Base-by-base conservation (phyloP, 2,797 vertebrate species). In the Onychomys torridus region DNA sequence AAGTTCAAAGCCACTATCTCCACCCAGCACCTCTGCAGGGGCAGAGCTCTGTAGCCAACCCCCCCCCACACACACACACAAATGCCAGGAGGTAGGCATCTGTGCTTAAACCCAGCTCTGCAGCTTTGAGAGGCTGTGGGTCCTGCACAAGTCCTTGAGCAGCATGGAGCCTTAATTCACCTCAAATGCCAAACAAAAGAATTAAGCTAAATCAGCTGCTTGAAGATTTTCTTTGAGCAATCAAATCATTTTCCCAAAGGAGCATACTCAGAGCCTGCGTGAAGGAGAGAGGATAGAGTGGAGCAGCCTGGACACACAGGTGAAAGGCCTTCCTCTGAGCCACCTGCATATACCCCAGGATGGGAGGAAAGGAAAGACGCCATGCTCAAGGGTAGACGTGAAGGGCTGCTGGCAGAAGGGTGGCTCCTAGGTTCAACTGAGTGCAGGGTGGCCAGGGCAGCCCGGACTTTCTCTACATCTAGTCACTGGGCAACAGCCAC, bases 191-290 rank as follows among this genome's bases (percentile, higher is more conserved):
- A 81, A 92, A 88, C n/a, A 92, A 73, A 52, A 17, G 34, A n/a
- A 82, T 61, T 78, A 90, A 90, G 84, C 19, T 49, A 85, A 87
- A 55, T 88, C 40, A 52, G 49, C 9, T 49, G 46, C 46, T 69
- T 86, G 79, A 78, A 90, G 84, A 69, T 87, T 88, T 96, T 90
- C 40, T 77, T 65, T 93, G 55, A 37, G 59, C 43, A 94, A 86
- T 49, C 34, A 57, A 91, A 90, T 73, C 0, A 4, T 78, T 90
- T 87, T 65, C 78, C 43, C 89, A 49, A 91, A 85, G 90, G 71
- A 89, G 59, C 10, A 4, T 34, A 63, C 59, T 83, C 27, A 25
- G 52, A 59, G 69, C 11, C 23, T 83, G 14, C 19, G 17, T 46
- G 57, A 1, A 85, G 88, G 83, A 94, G 87, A 81, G 32, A 61